phyloP scores from a whole-genome alignment of 2,888 invertebrate species.

The Volucella zonaria region DNA sequence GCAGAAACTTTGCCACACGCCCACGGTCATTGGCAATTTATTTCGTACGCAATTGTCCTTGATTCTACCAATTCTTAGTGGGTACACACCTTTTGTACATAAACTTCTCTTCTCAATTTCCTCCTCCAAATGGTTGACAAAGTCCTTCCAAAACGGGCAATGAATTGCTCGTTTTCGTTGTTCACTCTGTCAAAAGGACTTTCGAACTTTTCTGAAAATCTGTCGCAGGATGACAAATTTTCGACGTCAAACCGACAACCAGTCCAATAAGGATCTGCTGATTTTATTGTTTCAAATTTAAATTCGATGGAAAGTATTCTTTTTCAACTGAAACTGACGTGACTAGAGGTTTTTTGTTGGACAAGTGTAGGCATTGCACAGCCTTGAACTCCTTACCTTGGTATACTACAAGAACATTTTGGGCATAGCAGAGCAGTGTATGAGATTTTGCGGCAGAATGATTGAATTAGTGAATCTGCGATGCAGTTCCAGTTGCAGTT shows the following conservation, averaged over 20 bases:
- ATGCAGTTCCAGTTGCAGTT: constrained; percentile 21
- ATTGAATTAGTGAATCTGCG: constrained; percentile 56
- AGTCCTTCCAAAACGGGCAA: constrained; percentile 31
- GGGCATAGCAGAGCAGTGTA: constrained; percentile 5
- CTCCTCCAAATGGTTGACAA: constrained; percentile 12
- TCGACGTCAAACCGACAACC: constrained; percentile 25
- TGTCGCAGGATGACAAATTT: constrained; percentile 55
- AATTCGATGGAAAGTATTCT: constrained; percentile 61
- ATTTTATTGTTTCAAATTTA: constrained; percentile 56
- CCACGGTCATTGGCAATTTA: constrained; percentile 48
- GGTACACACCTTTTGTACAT: constrained; percentile 17
- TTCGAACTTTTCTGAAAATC: constrained; percentile 25
- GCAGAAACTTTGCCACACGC: neutral
- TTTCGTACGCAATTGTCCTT: constrained; percentile 31
- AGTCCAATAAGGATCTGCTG: neutral
- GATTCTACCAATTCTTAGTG: neutral
- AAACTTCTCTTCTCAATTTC: constrained; percentile 3
- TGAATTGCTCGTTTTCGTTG: constrained; percentile 13
- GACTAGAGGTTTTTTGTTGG: constrained; percentile 24
- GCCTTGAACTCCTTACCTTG: constrained; percentile 67
- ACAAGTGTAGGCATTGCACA: neutral
- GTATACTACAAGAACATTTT: constrained; percentile 18
- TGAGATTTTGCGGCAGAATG: constrained; percentile 36
- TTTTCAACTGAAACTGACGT: constrained; percentile 48
- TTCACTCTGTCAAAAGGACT: constrained; percentile 30